These are phyloP conservation scores for Hylaea fasciaria DNA, from an alignment of 2,888 invertebrate genomes.

Conservation along the genomic window DNA sequence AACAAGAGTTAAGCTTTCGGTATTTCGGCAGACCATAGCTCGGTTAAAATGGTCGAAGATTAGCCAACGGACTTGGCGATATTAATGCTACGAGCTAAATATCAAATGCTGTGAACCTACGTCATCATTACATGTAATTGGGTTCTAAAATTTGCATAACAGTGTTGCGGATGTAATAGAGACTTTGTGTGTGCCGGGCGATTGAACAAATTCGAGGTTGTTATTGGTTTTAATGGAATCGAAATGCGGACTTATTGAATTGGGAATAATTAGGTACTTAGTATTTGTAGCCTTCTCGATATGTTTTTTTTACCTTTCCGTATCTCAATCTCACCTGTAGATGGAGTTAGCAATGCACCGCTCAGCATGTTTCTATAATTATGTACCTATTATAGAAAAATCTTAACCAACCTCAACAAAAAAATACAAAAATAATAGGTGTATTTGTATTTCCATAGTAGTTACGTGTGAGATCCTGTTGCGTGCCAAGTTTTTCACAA, in stretches of 20 bases:
- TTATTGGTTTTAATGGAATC: conserved; percentile 6
- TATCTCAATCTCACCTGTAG: too few relatives aligned
- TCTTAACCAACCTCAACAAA: too few relatives aligned
- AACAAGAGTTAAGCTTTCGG: conserved; percentile 79
- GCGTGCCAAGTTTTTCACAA: conserved; percentile 59
- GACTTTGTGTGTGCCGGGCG: neutral
- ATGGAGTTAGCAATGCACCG: too few relatives aligned
- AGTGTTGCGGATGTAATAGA: conserved; percentile 27
- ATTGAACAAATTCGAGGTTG: conserved; percentile 11
- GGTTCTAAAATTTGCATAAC: conserved; percentile 44
- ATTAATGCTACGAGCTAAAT: conserved; percentile 70
- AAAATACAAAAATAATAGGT: too few relatives aligned
- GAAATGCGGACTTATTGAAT: conserved; percentile 6
- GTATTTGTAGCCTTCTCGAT: too few relatives aligned
- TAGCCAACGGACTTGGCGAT: conserved; percentile 67
- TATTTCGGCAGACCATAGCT: conserved; percentile 72
- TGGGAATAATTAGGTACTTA: neutral
- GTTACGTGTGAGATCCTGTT: conserved; percentile 7
- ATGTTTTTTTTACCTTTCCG: too few relatives aligned
- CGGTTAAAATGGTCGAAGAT: conserved; percentile 77
- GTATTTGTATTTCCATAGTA: neutral
- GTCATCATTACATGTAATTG: conserved; percentile 47
- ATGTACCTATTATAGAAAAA: too few relatives aligned
- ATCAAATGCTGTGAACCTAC: conserved; percentile 59
- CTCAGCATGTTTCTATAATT: too few relatives aligned